Evolutionary conservation across 1,140 invertebrate species (phyloP), one percentile per base, ranked within the genome.

Genomic region (Drosophila jambulina): DNA sequence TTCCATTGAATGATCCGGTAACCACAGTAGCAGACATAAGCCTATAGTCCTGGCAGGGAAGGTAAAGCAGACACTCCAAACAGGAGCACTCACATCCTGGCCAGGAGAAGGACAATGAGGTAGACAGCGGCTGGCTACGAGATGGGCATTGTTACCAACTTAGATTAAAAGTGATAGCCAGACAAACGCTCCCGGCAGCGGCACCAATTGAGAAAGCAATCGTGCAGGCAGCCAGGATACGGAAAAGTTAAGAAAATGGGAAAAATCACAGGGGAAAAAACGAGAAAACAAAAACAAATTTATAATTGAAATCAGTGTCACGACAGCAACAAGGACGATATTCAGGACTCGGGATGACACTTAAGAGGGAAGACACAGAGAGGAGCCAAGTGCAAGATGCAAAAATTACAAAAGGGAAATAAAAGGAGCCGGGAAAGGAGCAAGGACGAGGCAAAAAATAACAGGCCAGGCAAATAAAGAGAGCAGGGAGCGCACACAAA

Each of bases 221-320:
- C 77, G 71, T 36, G 34, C 12, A 36, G 34, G 34, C 43, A 68
- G 34, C 38, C 32, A 9, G 48, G 27, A 19, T 51, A 32, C 27
- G 27, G 23, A 38, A 38, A 62, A 46, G 49, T 51, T 61, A 40
- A 48, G 19, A 12, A 67, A 51, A 82, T 46, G 49, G 75, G 23
- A 67, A 72, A 34, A 32, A 17, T 13, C 29, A 29, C 15, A 60
- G 56, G 51, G 4, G 12, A 23, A 34, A 10, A 25, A 36, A 38
- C 8, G n/a, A n/a, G n/a, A 49, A 62, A 63, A 46, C 12, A 69
- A 74, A 86, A 80, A 71, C 65, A 79, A 87, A 87, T 87, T 84
- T 87, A 84, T 87, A 87, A 88, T 87, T 88, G 85, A 88, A 88
- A 90, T 90, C 84, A 90, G 84, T 90, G 85, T 88, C 78, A 81